Percentiles rank a stretch among this genome's conserved stretches.
These are phyloP conservation scores for Microplitis demolitor DNA, from an alignment of 1,140 invertebrate genomes.

Conservation along the genomic window DNA sequence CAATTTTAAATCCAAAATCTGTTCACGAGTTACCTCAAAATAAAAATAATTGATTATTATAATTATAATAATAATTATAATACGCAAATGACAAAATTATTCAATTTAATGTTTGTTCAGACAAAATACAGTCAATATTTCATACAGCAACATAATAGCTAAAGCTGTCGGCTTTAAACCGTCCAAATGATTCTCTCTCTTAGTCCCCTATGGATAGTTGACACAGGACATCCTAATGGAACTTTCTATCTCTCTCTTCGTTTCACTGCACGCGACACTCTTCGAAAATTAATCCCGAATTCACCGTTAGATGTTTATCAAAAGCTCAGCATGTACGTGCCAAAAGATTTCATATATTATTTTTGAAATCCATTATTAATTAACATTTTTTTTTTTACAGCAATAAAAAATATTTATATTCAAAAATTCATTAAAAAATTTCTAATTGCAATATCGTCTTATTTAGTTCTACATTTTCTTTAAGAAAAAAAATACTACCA, in stretches of 20 bases:
- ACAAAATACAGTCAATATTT: not conserved
- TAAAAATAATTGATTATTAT: not conserved
- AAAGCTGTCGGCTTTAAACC: conserved; percentile 31
- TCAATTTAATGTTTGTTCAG: too few relatives aligned
- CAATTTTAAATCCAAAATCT: not conserved
- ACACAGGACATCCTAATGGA: conserved; percentile 31
- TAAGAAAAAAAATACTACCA: too few relatives aligned
- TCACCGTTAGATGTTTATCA: not conserved
- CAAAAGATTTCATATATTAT: not conserved
- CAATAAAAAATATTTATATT: too few relatives aligned
- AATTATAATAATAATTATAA: not conserved
- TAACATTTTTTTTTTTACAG: not conserved
- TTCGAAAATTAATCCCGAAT: conserved; percentile 4
- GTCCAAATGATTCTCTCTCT: not conserved
- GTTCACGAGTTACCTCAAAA: not conserved
- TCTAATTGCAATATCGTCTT: too few relatives aligned
- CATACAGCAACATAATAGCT: not conserved
- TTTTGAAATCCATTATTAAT: not conserved
- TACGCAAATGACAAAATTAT: too few relatives aligned
- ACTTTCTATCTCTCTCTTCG: conserved; percentile 7
- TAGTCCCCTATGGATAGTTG: conserved; percentile 2
- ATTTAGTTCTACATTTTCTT: too few relatives aligned
- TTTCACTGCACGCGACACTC: not conserved
- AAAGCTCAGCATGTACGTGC: not conserved
- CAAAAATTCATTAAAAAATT: too few relatives aligned